These are phyloP conservation scores for Apocheima hispidaria DNA, from an alignment of 2,888 invertebrate species.

Conservation along the genomic window DNA sequence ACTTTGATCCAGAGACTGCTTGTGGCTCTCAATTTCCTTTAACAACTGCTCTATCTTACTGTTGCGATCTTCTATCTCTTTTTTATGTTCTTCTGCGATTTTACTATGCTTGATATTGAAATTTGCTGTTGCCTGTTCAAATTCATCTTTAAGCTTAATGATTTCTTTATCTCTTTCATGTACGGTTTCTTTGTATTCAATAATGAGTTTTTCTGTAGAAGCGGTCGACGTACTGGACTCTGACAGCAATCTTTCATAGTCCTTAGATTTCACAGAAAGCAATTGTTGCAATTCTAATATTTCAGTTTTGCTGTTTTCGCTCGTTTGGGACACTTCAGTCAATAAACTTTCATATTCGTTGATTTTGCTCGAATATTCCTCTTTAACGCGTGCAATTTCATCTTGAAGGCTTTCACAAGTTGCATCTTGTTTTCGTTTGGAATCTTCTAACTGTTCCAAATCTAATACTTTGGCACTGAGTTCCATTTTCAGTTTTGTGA, in stretches of 20 bases:
- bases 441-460: slow-evolving; percentile 80
- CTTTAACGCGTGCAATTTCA: slow-evolving; percentile 71
- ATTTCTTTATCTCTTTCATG: slow-evolving; percentile 85
- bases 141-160: slow-evolving; percentile 81
- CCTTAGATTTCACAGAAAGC: slow-evolving; percentile 72
- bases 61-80: slow-evolving; percentile 82
- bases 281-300: slow-evolving; percentile 74
- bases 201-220: slow-evolving; percentile 75
- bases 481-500: slow-evolving; percentile 84
- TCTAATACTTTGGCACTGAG: slow-evolving; percentile 85
- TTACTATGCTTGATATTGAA: slow-evolving; percentile 82
- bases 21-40: slow-evolving; percentile 80
- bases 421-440: slow-evolving; percentile 72
- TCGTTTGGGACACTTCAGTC: slow-evolving; percentile 74
- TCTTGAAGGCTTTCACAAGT: slow-evolving; percentile 70
- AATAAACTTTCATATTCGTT: slow-evolving; percentile 79
- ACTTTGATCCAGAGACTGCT: slow-evolving; percentile 76
- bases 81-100: slow-evolving; percentile 82
- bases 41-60: slow-evolving; percentile 79
- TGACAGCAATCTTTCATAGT: slow-evolving; percentile 71
- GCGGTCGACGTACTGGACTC: slow-evolving; percentile 69
- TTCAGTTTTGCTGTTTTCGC: slow-evolving; percentile 75
- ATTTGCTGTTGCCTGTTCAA: slow-evolving; percentile 77
- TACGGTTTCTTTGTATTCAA: slow-evolving; percentile 80
- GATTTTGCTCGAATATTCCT: slow-evolving; percentile 73